Evolutionary conservation across 2,888 invertebrate species (phyloP), one percentile per base, ranked within the genome.

Genomic region (Campopleginae sp.): DNA sequence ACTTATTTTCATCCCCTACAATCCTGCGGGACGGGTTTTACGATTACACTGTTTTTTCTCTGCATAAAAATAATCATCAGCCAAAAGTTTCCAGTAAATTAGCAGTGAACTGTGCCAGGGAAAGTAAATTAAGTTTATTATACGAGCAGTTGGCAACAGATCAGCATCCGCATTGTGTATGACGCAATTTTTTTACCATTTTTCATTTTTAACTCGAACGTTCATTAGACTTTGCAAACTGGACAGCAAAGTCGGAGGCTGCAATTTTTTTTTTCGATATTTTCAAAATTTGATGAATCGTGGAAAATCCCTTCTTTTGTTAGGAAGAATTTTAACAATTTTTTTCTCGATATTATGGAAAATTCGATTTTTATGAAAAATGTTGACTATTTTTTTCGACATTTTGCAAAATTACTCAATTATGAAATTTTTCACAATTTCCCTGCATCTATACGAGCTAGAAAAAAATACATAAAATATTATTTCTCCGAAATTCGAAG

Each of bases 1-100:
- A 75, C 72, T 76, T 42, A 33, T 66, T 38, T 10, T 38, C 38
- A 10, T 23, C 19, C 66, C 23, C 38, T 19, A 10, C 27, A 6
- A 74, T 19, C 51, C n/a, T 31, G 63, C 46, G 63, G 1, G 27
- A n/a, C 44, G 46, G 46, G 75, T 75, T 61, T 75, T 63, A 61
- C 31, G 46, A 27, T 63, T 31, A n/a, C 12, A n/a, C n/a, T n/a
- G 46, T 74, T 44, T 54, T 44, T 54, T 44, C 46, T 17, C 10
- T 46, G 12, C 31, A 17, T 42, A 7, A 74, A 74, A 74, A 74
- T 38, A 74, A 72, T 12, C 44, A 72, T 12, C 44, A 17, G 27
- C 17, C 19, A 8, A 19, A 27, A 58, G 27, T 72, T 74, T 44
- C 17, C 58, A 31, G 27, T 38, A 14, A 44, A 19, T 17, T 27